Base-by-base conservation (phyloP, 2,797 vertebrate genomes). In the Neosilurus hyrtlii region DNA sequence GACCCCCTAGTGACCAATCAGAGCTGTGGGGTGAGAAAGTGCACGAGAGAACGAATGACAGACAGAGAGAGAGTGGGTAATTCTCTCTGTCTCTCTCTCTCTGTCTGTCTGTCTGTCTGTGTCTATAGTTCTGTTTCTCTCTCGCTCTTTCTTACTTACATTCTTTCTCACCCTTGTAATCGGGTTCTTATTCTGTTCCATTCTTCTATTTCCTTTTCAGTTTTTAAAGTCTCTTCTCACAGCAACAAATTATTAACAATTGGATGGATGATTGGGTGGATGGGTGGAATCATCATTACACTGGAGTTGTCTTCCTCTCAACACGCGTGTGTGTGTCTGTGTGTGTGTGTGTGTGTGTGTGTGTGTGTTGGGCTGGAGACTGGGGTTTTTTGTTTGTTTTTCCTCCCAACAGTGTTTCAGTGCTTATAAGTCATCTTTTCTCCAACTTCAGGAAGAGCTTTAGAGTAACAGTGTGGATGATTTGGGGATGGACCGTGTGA, bases 1-100 rank as follows among this genome's bases (percentile, higher is more conserved):
- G 92, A 93, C 87, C 90, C 93, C 93, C 94, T 84, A 89, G 90
- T 92, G 93, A 91, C 93, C 92, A 91, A 90, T 94, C 91, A 92
- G 90, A 91, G 92, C 93, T 93, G 89, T 88, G 89, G 91, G 91
- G 83, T 88, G 92, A 49, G 22, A 61, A 11, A 43, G n/a, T 10
- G 22, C 11, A 6, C n/a, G 8, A 63, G n/a, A 12, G 22, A 22
- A 5, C 11, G 26, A 49, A 14, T 1, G 68, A 15, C 22, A 14
- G 37, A 71, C 22, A 14, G 18, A 14, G 4, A 24, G 43, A 70
- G 35, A 11, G 24, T 26, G 11, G 2, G 43, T 43, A 43, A 43
- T 43, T 43, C 8, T 2, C 63, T 7, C 30, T 4, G 20, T 24
- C 22, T 61, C 22, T 11, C 30, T 68, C 3, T 43, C 18, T 68